These are phyloP conservation scores for Baronia brevicornis DNA, from an alignment of 2,888 invertebrate genomes.

Conservation along the genomic window DNA sequence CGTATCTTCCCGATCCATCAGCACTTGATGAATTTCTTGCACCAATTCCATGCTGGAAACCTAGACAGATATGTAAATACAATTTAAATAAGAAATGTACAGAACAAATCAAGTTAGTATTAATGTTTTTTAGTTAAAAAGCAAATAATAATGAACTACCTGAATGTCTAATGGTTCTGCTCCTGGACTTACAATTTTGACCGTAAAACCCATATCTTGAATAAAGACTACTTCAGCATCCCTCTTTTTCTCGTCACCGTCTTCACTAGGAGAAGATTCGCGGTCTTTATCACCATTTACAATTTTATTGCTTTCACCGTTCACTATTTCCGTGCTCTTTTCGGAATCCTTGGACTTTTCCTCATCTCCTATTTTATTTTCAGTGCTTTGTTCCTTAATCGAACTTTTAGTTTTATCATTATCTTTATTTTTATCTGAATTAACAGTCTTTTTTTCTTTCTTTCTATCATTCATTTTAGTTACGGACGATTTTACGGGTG, in stretches of 20 bases:
- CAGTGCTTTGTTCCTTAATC: slow-evolving; percentile 32
- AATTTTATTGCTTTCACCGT: slow-evolving; percentile 42
- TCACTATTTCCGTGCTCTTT: slow-evolving; percentile 37
- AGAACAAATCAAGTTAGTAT: slow-evolving; percentile 19
- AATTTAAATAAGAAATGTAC: slow-evolving; percentile 14
- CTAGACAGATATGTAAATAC: slow-evolving; percentile 43
- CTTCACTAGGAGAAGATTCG: slow-evolving; percentile 65
- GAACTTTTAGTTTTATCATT: slow-evolving; percentile 45
- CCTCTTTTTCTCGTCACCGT: slow-evolving; percentile 75
- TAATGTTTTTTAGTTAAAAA: slow-evolving; percentile 14
- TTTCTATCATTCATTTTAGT: slow-evolving; percentile 47
- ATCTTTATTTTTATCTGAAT: slow-evolving; percentile 41
- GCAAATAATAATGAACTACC: slow-evolving; percentile 55
- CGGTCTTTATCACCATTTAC: slow-evolving; percentile 62
- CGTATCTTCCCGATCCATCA: slow-evolving; percentile 99
- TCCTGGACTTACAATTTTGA: slow-evolving; percentile 95
- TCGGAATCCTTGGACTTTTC: slow-evolving; percentile 32
- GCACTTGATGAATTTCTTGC: slow-evolving; percentile 96
- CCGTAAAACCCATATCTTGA: slow-evolving; percentile 93
- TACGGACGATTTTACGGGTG: slow-evolving; percentile 37
- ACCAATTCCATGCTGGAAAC: slow-evolving; percentile 98
- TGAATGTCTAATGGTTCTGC: slow-evolving; percentile 95
- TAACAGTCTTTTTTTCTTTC: slow-evolving; percentile 49
- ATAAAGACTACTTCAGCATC: slow-evolving; percentile 90
- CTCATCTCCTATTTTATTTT: slow-evolving; percentile 38